Evolutionary conservation across 2,888 invertebrate genomes (phyloP).

Genomic region (Quadroppia sp.): DNA sequence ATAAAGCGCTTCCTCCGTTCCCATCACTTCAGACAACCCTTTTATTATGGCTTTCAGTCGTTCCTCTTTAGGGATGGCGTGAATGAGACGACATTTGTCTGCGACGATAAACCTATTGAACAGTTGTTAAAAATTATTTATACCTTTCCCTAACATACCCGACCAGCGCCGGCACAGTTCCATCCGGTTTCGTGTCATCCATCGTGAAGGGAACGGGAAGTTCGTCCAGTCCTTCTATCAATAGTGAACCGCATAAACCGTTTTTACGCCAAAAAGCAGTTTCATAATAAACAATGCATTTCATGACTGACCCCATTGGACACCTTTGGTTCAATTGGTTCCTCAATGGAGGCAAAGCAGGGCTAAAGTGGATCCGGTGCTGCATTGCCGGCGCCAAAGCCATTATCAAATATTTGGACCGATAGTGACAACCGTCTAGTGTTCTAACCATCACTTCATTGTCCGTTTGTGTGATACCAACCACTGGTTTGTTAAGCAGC

Average conservation of each 20-base stretch:
- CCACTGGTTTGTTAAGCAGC: constrained; percentile 42
- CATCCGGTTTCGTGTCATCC: constrained; percentile 52
- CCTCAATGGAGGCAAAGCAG: constrained; percentile 51
- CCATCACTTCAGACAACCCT: constrained; percentile 50
- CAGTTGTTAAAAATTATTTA: too few relatives aligned
- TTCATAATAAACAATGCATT: constrained; percentile 54
- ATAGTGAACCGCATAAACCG: constrained; percentile 51
- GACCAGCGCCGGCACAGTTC: constrained; percentile 51
- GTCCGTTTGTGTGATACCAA: constrained; percentile 40
- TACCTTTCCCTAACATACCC: too few relatives aligned
- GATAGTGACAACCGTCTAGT: constrained; percentile 13
- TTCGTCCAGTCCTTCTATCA: constrained; percentile 47
- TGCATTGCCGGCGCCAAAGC: constrained; percentile 52
- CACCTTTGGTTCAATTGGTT: constrained; percentile 52
- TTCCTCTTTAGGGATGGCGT: constrained; percentile 49
- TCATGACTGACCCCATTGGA: constrained; percentile 55
- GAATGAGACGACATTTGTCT: constrained; percentile 49
- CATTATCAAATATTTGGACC: constrained; percentile 51
- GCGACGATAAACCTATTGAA: constrained; percentile 51
- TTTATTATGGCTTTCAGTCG: constrained; percentile 48
- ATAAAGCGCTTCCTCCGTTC: constrained; percentile 49
- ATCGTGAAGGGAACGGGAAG: constrained; percentile 50
- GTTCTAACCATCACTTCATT: constrained; percentile 15
- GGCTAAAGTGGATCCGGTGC: constrained; percentile 52
- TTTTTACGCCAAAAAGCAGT: constrained; percentile 55